Base-by-base conservation (phyloP, 2,888 invertebrate genomes). In the Tetranychus piercei region DNA sequence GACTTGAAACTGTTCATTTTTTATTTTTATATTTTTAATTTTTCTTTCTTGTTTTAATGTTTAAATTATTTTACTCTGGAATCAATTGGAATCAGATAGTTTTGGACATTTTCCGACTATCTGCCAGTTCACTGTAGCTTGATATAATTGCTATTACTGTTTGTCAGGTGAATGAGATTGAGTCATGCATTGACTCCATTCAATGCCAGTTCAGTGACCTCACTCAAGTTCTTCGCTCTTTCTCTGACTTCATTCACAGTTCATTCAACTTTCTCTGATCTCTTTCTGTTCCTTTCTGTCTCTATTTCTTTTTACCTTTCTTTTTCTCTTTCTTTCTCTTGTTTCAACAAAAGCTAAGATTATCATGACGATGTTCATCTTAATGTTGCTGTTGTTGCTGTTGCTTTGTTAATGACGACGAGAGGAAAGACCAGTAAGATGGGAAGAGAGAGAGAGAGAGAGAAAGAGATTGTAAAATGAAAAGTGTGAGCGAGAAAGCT, bases 161-260 rank as follows among this genome's bases (percentile, higher is more conserved):
- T 18, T 65, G 20, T n/a, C 20, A 65, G 20, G 20, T 65, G 20
- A 65, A 65, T 65, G 20, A n/a, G 66, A 65, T 65, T 65, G 18
- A 65, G 55, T 15, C 55, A 55, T 55, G 55, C 55, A 55, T 55
- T 55, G 55, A 55, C 55, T 55, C 15, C 15, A 55, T 55, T 55
- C 55, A 55, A 15, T 55, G 55, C 9, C 55, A 55, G 55, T 55
- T 5, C 55, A 55, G 5, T 55, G 55, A 55, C 55, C 55, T 55
- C 55, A 15, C 55, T 55, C 55, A 55, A 55, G 55, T 69, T 69
- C 69, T 23, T 69, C 69, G 69, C 69, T 69, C 34, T 69, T 23
- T 69, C 69, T 69, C 69, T 69, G 20, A 22, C 69, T 23, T 55
- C 55, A 55, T 55, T 55, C 55, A 55, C 5, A 55, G 55, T 3